phyloP scores from a whole-genome alignment of 2,888 invertebrate species.

The Phymatocera aterrima region DNA sequence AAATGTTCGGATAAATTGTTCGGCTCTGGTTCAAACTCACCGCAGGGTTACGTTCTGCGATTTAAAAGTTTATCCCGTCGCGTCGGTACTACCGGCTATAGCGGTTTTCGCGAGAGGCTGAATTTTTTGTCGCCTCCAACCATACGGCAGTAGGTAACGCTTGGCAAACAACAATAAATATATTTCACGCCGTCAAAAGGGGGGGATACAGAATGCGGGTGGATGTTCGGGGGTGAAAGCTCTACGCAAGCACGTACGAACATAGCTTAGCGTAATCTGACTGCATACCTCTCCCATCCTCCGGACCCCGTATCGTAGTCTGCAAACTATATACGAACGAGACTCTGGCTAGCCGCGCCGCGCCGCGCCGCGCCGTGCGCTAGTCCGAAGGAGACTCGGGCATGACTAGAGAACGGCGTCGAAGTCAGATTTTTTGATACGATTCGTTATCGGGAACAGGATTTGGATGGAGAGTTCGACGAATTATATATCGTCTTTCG shows the following conservation, averaged over 20 bases:
- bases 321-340: slow-evolving; percentile 54
- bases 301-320: slow-evolving; percentile 56
- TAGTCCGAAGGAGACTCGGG: slow-evolving; percentile 70
- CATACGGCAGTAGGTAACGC: slow-evolving; percentile 67
- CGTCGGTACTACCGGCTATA: no score
- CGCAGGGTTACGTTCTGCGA: neutral
- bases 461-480: neutral
- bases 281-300: slow-evolving; percentile 72
- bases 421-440: slow-evolving; percentile 48
- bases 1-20: neutral
- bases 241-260: slow-evolving; percentile 74
- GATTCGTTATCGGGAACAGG: neutral
- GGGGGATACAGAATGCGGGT: slow-evolving; percentile 54
- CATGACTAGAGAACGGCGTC: slow-evolving; percentile 71
- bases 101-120: slow-evolving; percentile 52
- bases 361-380: neutral
- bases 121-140: slow-evolving; percentile 61
- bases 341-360: slow-evolving; percentile 38
- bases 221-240: slow-evolving; percentile 61
- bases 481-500: neutral
- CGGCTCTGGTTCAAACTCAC: neutral
- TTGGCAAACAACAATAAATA: slow-evolving; percentile 75
- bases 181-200: slow-evolving; percentile 69
- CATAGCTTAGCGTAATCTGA: slow-evolving; percentile 75
- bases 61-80: slow-evolving; percentile 23